Percentiles rank a stretch among this genome's conserved stretches.
phyloP scores from a whole-genome alignment of 2,113 vertebrate species.

The Cebus imitator region DNA sequence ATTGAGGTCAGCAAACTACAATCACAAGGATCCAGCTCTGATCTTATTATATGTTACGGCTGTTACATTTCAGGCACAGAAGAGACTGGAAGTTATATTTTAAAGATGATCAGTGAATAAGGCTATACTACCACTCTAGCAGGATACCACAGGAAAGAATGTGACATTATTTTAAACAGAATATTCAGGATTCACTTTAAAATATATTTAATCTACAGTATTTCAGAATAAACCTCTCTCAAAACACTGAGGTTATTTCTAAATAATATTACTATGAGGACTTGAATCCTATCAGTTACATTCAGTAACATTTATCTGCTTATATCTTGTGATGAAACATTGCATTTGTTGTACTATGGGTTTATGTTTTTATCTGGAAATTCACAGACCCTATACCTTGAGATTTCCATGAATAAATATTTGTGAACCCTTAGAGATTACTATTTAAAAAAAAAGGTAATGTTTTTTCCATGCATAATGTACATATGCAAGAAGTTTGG shows the following conservation, averaged over 20 bases:
- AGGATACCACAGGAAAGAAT: neutral
- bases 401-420: slow-evolving; percentile 54
- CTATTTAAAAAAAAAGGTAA: neutral
- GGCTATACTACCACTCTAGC: neutral
- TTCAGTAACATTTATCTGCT: neutral
- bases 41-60: neutral
- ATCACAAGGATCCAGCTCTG: neutral
- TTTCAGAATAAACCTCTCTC: neutral
- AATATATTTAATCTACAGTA: neutral
- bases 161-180: neutral
- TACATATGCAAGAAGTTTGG: neutral
- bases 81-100: neutral
- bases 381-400: neutral
- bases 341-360: neutral
- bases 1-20: neutral
- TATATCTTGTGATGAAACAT: neutral
- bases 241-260: slow-evolving; percentile 8
- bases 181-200: slow-evolving; percentile 5
- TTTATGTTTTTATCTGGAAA: slow-evolving; percentile 52
- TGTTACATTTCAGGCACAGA: neutral
- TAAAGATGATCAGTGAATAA: neutral
- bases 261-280: slow-evolving; percentile 2
- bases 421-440: slow-evolving; percentile 26
- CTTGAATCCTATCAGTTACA: neutral
- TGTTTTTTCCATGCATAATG: neutral